Conservation (phyloP, 2,113 vertebrate genomes). For the Tetrax tetrax region DNA sequence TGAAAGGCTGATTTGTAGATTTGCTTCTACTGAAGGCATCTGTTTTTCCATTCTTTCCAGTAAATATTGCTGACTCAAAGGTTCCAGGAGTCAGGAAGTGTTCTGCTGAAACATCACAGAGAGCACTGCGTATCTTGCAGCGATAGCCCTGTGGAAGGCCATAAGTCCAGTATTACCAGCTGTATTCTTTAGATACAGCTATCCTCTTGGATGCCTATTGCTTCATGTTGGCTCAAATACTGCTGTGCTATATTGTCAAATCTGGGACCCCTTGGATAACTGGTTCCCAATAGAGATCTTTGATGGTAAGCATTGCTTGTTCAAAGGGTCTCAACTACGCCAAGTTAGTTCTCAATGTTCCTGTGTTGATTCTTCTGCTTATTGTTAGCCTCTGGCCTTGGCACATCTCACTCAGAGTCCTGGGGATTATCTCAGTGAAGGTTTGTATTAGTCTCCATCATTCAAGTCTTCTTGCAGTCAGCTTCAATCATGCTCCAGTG, state of each 20-base stretch:
- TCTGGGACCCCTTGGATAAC: neutral
- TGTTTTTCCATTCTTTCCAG: neutral
- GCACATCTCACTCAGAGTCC: neutral
- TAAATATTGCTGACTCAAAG: conserved; percentile 3
- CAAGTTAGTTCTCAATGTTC: neutral
- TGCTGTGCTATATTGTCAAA: neutral
- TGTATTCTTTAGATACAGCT: neutral
- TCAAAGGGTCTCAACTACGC: neutral
- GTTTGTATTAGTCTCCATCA: neutral
- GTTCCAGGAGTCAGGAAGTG: neutral
- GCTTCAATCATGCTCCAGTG: neutral
- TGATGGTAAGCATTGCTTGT: neutral
- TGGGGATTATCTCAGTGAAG: neutral
- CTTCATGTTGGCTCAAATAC: neutral
- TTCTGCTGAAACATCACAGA: neutral
- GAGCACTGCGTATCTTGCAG: neutral
- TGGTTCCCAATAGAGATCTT: neutral
- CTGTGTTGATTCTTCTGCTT: neutral
- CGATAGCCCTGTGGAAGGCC: neutral
- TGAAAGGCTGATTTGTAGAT: conserved; percentile 6
- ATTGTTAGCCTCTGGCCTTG: neutral
- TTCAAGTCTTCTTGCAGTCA: neutral
- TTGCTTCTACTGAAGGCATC: neutral
- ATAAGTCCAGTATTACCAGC: neutral
- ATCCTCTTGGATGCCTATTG: neutral